Base-by-base conservation (phyloP, 2,113 vertebrate genomes). In the Myrmecophaga tridactyla region DNA sequence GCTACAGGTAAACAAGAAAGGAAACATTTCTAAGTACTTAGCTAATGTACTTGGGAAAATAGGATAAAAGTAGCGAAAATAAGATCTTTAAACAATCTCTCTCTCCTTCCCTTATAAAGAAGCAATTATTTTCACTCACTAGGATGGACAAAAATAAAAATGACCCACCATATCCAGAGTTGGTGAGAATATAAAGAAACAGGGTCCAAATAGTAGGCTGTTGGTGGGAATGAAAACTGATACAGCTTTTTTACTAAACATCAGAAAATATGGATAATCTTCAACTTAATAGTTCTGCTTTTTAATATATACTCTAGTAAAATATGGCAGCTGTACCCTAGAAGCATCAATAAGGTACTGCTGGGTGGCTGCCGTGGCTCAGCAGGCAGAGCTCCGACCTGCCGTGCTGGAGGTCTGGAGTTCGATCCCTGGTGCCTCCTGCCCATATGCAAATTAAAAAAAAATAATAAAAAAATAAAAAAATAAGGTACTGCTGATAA, bases 51-150 rank as follows among this genome's bases (percentile, higher is more conserved):
- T 86, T 65, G 51, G 51, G 63, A 43, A 87, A 94, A 73, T 0
- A 77, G 81, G 43, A 86, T 14, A 92, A 41, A 34, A 95, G 70
- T n/a, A 76, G 76, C 56, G 85, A 92, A 87, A 73, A 3, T 65
- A 75, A 85, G 65, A 92, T 81, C 63, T 58, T 92, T 80, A 62
- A 92, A 84, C 6, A 70, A 14, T n/a, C n/a, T 36, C 29, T 58
- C n/a, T 67, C 17, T 86, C 41, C 67, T 51, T 86, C 72, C 70
- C 17, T 69, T 21, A 81, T 60, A 94, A 78, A 92, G 41, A 73
- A 94, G 48, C 43, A 84, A 77, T 15, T 31, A 93, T 85, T 67
- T 87, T 76, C 43, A 65, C 11, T 70, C 56, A 43, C 23, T 63
- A 43, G 46, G 58, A 65, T 53, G 43, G 43, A 48, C 43, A 87